Evolutionary conservation across 2,113 vertebrate species (phyloP).

Genomic region (Cynocephalus volans): DNA sequence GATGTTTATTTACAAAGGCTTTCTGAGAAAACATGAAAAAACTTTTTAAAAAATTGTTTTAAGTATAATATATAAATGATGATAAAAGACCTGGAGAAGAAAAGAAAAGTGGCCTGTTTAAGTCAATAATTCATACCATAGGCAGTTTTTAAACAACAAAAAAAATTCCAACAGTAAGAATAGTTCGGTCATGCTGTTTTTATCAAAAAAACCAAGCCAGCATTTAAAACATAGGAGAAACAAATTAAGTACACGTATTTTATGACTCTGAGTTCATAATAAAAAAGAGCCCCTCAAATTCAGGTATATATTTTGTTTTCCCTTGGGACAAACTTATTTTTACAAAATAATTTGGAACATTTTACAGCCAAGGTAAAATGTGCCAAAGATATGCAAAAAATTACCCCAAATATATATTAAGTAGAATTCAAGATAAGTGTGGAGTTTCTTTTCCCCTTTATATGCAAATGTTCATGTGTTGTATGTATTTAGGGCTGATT

Average conservation of each 20-base stretch:
- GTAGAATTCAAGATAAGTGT: constrained; percentile 5
- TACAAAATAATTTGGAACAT: constrained; percentile 13
- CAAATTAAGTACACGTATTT: neutral
- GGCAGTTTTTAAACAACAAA: neutral
- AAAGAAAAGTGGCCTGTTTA: neutral
- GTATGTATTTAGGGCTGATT: neutral
- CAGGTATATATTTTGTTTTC: constrained; percentile 4
- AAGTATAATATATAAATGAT: constrained; percentile 7
- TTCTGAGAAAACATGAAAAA: neutral
- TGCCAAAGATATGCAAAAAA: neutral
- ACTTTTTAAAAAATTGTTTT: neutral
- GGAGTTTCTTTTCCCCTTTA: neutral
- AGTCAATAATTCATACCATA: neutral
- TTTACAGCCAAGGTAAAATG: neutral
- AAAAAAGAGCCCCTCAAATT: neutral
- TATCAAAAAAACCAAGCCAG: neutral
- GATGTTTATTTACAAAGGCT: neutral
- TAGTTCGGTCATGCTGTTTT: neutral
- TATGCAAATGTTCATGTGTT: neutral
- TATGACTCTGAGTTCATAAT: neutral
- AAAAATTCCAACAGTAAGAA: neutral
- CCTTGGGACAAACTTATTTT: neutral
- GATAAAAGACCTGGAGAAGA: neutral
- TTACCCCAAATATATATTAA: neutral
- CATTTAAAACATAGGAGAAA: neutral